phyloP scores from a whole-genome alignment of 2,113 vertebrate species.

The Leptobrachium ailaonicum region DNA sequence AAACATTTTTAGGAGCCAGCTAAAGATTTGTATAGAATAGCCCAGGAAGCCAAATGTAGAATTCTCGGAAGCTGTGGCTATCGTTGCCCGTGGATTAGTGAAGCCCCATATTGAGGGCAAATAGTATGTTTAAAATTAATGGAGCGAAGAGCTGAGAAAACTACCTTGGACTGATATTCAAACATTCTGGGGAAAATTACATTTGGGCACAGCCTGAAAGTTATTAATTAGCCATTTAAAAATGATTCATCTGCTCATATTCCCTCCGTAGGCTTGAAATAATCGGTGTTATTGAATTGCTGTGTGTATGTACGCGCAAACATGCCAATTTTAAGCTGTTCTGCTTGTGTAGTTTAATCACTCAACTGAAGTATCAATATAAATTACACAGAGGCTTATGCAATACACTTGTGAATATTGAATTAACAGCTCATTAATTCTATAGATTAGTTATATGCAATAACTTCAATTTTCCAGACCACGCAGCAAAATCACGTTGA shows the following conservation, averaged over 20 bases:
- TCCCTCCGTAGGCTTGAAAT: background rate
- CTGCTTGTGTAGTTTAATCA: background rate
- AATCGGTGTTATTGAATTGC: background rate
- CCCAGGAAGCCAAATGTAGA: too few species aligned
- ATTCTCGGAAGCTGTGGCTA: too few species aligned
- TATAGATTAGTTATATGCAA: background rate
- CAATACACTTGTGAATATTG: slow-evolving; percentile 10
- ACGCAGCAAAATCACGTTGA: background rate
- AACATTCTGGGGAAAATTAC: too few species aligned
- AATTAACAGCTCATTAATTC: background rate
- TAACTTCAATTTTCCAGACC: background rate
- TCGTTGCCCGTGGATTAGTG: too few species aligned
- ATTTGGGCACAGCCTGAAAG: too few species aligned
- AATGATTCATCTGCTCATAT: background rate
- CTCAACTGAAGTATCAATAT: background rate
- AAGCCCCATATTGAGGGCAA: too few species aligned
- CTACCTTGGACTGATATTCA: too few species aligned
- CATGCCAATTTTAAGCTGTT: background rate
- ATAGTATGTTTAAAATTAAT: too few species aligned
- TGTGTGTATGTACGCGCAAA: background rate
- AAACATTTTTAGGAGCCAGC: too few species aligned
- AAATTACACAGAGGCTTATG: slow-evolving; percentile 1
- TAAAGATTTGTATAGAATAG: too few species aligned
- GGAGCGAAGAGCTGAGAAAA: too few species aligned
- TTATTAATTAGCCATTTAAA: background rate